A percentile compares a stretch with the other conserved stretches of the same genome.
Conservation (phyloP, 2,888 invertebrate genomes). For the Drosophila quinaria region DNA sequence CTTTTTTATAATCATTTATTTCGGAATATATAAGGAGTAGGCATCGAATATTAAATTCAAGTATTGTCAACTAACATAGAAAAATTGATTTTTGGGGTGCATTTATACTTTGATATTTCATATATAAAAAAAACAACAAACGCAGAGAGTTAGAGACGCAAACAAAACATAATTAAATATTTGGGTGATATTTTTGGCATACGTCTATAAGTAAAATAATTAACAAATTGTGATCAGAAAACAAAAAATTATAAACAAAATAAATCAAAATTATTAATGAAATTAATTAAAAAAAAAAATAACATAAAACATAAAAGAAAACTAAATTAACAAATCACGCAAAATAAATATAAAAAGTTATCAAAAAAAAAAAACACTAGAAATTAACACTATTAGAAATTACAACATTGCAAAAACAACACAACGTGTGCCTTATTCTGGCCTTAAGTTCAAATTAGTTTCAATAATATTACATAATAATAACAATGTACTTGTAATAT, state of each 20-base stretch:
- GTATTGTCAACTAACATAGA: neutral
- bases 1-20: neutral
- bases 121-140: neutral
- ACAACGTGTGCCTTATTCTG: constrained; percentile 82
- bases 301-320: constrained; percentile 1
- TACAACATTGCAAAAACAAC: constrained; percentile 17
- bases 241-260: constrained; percentile 18
- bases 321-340: constrained; percentile 18
- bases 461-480: constrained; percentile 46
- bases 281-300: constrained; percentile 12
- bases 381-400: constrained; percentile 15
- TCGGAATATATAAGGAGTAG: neutral
- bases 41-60: neutral
- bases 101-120: constrained; percentile 9
- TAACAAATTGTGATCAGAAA: constrained; percentile 64
- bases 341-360: constrained; percentile 13
- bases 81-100: neutral
- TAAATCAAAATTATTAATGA: constrained; percentile 18
- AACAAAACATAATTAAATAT: constrained; percentile 21
- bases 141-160: constrained; percentile 12
- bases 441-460: constrained; percentile 82
- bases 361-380: constrained; percentile 4
- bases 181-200: constrained; percentile 67
- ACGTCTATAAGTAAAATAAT: constrained; percentile 35
- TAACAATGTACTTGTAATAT: neutral